A percentile compares a stretch with the other conserved stretches of the same genome.
Evolutionary conservation across 2,797 vertebrate genomes (phyloP).

Genomic region (Premnoplex brunnescens): DNA sequence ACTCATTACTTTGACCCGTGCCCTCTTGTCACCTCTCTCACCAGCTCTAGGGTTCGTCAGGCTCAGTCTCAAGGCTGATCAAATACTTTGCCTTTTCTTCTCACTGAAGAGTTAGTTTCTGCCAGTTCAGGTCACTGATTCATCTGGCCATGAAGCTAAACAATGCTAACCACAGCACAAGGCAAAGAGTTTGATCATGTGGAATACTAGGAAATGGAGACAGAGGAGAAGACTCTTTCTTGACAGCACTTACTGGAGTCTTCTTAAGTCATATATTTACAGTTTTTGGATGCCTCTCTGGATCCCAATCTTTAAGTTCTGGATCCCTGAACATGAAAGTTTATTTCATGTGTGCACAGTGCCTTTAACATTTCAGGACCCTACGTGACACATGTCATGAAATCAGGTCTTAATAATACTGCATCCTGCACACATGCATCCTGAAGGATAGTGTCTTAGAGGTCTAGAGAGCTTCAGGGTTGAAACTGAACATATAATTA

Average conservation of each 20-base stretch:
- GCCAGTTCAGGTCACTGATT: neutral
- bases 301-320: neutral
- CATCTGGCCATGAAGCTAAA: accelerated
- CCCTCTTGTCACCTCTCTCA: neutral
- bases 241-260: neutral
- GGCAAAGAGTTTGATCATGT: neutral
- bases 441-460: neutral
- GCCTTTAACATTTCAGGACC: neutral
- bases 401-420: neutral
- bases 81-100: neutral
- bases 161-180: neutral
- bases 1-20: neutral
- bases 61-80: neutral
- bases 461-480: accelerated
- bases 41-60: neutral
- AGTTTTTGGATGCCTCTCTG: neutral
- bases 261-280: neutral
- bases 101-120: neutral
- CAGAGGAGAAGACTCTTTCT: neutral
- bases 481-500: neutral
- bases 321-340: neutral
- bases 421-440: neutral
- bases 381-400: neutral
- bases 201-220: neutral
- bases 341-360: neutral